Conservation (phyloP, 2,888 invertebrate species). For the Synergus umbraculus region DNA sequence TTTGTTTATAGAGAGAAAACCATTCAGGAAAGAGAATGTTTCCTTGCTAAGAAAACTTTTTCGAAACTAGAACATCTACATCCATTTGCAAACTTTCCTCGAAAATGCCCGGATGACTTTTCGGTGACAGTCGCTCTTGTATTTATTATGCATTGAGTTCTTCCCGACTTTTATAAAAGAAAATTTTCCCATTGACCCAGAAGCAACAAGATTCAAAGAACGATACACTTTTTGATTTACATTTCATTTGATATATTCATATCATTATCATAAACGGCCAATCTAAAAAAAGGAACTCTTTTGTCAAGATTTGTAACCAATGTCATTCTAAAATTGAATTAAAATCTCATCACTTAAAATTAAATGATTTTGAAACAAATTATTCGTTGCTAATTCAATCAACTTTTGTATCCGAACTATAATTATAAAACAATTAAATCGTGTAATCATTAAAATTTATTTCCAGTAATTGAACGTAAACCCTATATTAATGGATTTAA, state of each 20-base stretch:
- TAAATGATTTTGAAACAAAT: not conserved
- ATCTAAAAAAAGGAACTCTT: not conserved
- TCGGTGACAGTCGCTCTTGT: conserved; percentile 20
- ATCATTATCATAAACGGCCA: too few species aligned
- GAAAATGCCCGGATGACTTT: conserved; percentile 27
- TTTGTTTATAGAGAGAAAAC: not conserved
- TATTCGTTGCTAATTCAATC: not conserved
- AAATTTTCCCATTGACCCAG: not conserved
- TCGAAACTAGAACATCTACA: conserved; percentile 21
- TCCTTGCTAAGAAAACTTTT: not conserved
- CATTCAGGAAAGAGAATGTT: not conserved
- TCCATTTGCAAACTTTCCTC: conserved; percentile 10
- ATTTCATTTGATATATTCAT: not conserved
- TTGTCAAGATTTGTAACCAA: not conserved
- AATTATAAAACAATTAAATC: conserved; percentile 23
- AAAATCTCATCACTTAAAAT: not conserved
- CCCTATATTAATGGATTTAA: conserved; percentile 6
- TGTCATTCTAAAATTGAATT: not conserved
- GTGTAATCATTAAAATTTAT: conserved; percentile 10
- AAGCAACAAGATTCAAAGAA: not conserved
- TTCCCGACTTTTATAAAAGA: not conserved
- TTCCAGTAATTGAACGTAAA: conserved; percentile 11
- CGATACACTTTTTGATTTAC: not conserved
- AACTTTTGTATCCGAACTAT: not conserved
- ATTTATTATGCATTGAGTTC: conserved; percentile 21